phyloP scores from a whole-genome alignment of 2,797 vertebrate genomes.

The Coendou prehensilis region DNA sequence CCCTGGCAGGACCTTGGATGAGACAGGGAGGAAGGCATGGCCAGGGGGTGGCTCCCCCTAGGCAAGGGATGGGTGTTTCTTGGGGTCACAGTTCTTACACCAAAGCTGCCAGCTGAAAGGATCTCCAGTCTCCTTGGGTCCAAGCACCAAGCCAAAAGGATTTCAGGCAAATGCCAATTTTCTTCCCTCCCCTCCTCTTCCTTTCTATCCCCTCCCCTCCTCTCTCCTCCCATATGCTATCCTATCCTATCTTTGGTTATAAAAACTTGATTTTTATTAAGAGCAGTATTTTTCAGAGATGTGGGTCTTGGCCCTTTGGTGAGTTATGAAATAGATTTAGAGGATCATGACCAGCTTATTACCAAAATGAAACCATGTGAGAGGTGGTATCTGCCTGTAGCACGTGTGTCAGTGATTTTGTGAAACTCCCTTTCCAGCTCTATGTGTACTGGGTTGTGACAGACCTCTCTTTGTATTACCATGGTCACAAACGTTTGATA shows the following conservation, averaged over 20 bases:
- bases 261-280: conserved; percentile 11
- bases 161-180: background rate
- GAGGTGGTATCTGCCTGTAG: background rate
- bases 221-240: background rate
- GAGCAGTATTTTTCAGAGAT: conserved; percentile 1
- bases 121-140: background rate
- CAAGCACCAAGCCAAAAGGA: background rate
- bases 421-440: background rate
- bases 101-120: background rate
- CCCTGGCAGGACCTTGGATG: too few relatives aligned
- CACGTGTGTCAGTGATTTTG: background rate
- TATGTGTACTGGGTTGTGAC: fast-evolving
- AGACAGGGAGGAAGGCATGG: too few relatives aligned
- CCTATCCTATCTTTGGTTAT: background rate
- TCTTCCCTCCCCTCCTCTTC: background rate
- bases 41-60: background rate
- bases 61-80: background rate
- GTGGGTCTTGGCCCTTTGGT: background rate
- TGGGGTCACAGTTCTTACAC: background rate
- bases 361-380: background rate
- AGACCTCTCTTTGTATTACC: background rate
- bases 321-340: background rate
- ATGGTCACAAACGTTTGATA: background rate
- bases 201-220: background rate
- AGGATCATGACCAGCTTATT: background rate